Base-by-base conservation (phyloP, 1,140 invertebrate genomes). In the Aricia agestis region DNA sequence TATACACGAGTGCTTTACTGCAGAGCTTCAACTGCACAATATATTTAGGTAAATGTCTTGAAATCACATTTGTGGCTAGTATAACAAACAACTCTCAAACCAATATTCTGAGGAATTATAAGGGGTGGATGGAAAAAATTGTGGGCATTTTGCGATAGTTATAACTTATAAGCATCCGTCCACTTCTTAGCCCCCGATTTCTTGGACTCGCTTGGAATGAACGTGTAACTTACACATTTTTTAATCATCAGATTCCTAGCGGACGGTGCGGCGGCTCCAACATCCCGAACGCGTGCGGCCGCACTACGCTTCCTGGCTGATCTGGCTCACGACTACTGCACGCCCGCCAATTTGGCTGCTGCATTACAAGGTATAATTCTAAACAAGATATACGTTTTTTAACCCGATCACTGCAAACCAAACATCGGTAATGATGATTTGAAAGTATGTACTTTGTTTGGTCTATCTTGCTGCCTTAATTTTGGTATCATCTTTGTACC, bases 191-290 rank as follows among this genome's bases (percentile, higher is more conserved):
- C 25, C 25, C 25, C 25, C 25, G 1, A 25, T 25, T 25, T 25
- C 25, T 25, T 25, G 25, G 25, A 25, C 25, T 25, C 25, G 25
- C 25, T 0, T 25, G 25, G 0, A 25, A 25, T 25, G 1, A 25
- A 25, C 25, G 25, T 25, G 25, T 25, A 25, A 25, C 25, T 25
- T 36, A 6, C 5, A 52, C 13, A 15, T 52, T 52, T 13, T 52
- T 0, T 52, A 15, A 52, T 52, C 13, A 52, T 52, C 73, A 92
- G 96, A 84, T 98, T 98, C 90, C 92, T 99, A 17, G 95, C 95
- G 63, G 98, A 99, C 92, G 94, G 96, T 13, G 97, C 97, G 9
- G 97, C 98, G 87, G 98, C 97, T 13, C 97, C 97, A 2, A 98
- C 97, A 79, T 93, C 95, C 0, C 97, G 96, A 84, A 97, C 98